Evolutionary conservation across 2,113 vertebrate species (phyloP), one percentile per base, ranked within the genome.

Genomic region (Argyrosomus japonicus): DNA sequence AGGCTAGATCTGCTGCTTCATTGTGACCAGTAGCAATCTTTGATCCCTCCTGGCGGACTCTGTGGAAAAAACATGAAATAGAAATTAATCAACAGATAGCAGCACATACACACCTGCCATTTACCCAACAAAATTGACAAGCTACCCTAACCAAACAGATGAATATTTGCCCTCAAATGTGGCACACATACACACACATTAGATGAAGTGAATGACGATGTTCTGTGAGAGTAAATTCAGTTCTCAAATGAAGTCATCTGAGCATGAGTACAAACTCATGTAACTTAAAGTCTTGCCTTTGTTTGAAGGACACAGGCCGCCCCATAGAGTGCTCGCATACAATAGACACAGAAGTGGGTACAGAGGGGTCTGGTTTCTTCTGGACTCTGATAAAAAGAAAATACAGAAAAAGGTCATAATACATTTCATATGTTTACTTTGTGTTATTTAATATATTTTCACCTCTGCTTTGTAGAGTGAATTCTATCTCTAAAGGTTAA

Each of bases 1-100:
- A 79, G 32, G 67, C 29, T 29, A 70, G n/a, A 40, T 71, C 77
- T 6, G 68, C 51, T 56, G 68, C 51, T 64, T 71, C 48, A n/a
- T 47, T 47, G 32, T 47, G 36, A 64, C 18, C 61, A 43, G 18
- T 57, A 19, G 25, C 1, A 5, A 43, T 10, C 3, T 72, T 18
- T 13, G 48, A 32, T 7, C 18, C 21, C 27, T 53, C 48, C n/a
- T 32, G 47, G 67, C 2, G 25, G 27, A 53, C 27, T 23, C 45
- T 62, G 40, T 73, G 14, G 3, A 47, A 13, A 51, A 36, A 68
- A 68, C 17, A 36, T 21, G 17, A 62, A 32, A 29, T 18, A 36
- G 17, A 36, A 5, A 62, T 11, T 19, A 6, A 36, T 62, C 25
- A 14, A 15, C 25, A 17, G 56, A 58, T 25, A 27, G 27, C 23